Evolutionary conservation across 2,113 vertebrate species (phyloP).

Genomic region (Egretta garzetta): DNA sequence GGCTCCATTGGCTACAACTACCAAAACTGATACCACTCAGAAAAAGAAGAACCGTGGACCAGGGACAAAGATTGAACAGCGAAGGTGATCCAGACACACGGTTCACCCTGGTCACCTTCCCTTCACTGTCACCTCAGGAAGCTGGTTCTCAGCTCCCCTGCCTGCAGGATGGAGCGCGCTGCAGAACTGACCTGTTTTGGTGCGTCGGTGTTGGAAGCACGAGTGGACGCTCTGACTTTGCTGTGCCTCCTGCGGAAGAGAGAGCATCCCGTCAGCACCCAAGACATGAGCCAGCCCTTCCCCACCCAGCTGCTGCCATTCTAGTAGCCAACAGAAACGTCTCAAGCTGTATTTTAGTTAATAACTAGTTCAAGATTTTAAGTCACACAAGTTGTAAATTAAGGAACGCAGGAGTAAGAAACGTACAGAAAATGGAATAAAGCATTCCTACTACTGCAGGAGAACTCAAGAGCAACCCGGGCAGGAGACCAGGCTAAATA

Average conservation of each 20-base stretch:
- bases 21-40: background rate
- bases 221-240: slow-evolving; percentile 81
- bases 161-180: fast-evolving
- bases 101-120: background rate
- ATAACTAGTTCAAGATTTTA: background rate
- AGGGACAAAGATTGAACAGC: background rate
- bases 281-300: background rate
- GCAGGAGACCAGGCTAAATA: background rate
- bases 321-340: background rate
- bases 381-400: background rate
- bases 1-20: background rate
- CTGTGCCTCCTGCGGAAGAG: slow-evolving; percentile 88
- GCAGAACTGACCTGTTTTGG: slow-evolving; percentile 88
- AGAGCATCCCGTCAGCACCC: slow-evolving; percentile 51
- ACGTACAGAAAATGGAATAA: background rate
- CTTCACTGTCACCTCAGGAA: fast-evolving
- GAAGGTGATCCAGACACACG: background rate
- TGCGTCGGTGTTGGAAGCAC: slow-evolving; percentile 74
- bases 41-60: background rate
- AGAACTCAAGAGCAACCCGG: background rate
- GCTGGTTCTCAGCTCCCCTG: background rate
- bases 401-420: background rate
- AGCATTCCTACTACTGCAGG: background rate
- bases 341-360: background rate
- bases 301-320: background rate